Evolutionary conservation across 2,888 invertebrate species (phyloP).

Genomic region (Podabrus alpinus): DNA sequence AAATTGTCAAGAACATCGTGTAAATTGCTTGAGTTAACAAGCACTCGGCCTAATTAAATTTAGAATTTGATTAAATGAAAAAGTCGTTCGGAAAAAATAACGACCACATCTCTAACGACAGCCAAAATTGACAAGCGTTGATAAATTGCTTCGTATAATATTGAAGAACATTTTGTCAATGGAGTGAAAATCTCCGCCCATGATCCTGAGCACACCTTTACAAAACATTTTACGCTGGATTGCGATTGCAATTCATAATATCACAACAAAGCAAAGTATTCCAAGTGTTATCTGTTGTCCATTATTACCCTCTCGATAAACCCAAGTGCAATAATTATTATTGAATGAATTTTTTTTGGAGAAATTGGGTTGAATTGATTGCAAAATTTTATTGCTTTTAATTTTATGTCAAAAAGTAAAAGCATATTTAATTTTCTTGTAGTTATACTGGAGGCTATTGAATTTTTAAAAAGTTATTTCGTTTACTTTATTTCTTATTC

Average conservation of each 20-base stretch:
- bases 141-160: slow-evolving; percentile 28
- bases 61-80: neutral
- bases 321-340: slow-evolving; percentile 15
- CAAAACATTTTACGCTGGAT: slow-evolving; percentile 26
- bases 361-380: neutral
- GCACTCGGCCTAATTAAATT: neutral
- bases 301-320: slow-evolving; percentile 12
- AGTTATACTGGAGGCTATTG: neutral
- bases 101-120: slow-evolving; percentile 19
- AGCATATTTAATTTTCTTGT: neutral
- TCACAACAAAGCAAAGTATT: slow-evolving; percentile 27
- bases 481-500: neutral
- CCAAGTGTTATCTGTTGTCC: slow-evolving; percentile 19
- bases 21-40: neutral
- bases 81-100: neutral
- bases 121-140: slow-evolving; percentile 25
- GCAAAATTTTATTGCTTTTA: neutral
- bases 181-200: slow-evolving; percentile 25
- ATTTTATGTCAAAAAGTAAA: neutral
- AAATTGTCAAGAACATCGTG: neutral
- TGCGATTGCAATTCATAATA: slow-evolving; percentile 26
- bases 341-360: slow-evolving; percentile 9
- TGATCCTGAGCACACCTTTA: slow-evolving; percentile 25
- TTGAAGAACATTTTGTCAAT: slow-evolving; percentile 31
- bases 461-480: neutral